Base-by-base conservation (phyloP, 2,888 invertebrate genomes). In the Anaspis maculata region DNA sequence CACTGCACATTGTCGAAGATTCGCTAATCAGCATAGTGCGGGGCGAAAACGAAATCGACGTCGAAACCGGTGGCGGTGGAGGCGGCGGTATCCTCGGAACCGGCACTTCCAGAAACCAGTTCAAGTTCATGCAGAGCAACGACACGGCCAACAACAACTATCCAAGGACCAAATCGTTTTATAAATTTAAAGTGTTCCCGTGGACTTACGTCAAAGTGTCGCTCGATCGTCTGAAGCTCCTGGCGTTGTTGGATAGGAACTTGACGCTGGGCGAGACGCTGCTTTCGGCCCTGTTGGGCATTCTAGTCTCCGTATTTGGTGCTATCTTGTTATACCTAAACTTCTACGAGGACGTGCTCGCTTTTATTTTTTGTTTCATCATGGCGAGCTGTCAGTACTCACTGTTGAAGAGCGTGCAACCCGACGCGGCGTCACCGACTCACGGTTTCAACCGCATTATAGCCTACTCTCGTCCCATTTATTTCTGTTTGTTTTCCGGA, bases 321-420 rank as follows among this genome's bases (percentile, higher is more conserved):
- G 83, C 90, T 0, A 70, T 81, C 40, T 76, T 95, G 15, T 70
- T 96, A 4, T 83, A 84, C 56, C 72, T 82, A 26, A 83, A 84
- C 28, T 86, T 92, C 62, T 97, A 91, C 68, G 79, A 80, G 51
- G 97, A 98, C 62, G 76, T 96, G 32, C 85, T 83, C 53, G 88
- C 95, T 10, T 89, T 97, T 62, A 72, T 94, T 57, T 92, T 98
- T 65, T 96, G 96, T 68, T 87, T 95, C 51, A 89, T 96, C n/a
- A 91, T 96, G 52, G 97, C 97, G 1, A 86, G 94, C 10, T 92
- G 95, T 56, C 98, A 98, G 65, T 99, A 97, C 66, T 95, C 94
- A 0, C 69, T 97, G 45, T 68, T 96, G 44, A 97, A 96, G 69
- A 95, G 95, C 48, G 98, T 98, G 1, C 98, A 98, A 59, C 98